Evolutionary conservation across 2,888 invertebrate genomes (phyloP), one percentile per base, ranked within the genome.

Genomic region (Boloria selene): DNA sequence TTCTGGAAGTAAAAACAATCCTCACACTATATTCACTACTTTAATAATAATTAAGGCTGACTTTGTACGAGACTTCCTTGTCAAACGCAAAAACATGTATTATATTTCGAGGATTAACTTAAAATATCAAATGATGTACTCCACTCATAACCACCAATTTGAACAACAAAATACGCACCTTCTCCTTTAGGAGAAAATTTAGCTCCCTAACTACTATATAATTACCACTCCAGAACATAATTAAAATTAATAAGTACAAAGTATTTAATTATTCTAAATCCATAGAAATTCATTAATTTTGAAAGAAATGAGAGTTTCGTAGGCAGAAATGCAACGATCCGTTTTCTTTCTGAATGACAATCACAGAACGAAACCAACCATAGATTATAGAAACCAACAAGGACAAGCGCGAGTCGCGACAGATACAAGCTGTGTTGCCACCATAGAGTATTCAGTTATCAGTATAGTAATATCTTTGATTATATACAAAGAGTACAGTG

Each of bases 191-290:
- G 78, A 96, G 93, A 76, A 94, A 94, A 85, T 96, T 96, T 83
- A 97, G 94, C 87, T 95, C 95, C 77, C 95, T 94, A 75, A 95
- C 94, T 74, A 93, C 93, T 80, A 94, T 93, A 85, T 94, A 94
- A 90, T 96, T 96, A 83, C 94, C 95, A 84, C 95, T 95, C 96
- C 96, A 97, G 94, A 96, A 97, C 97, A 97, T 96, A 86, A 88
- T 93, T 87, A 84, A 85, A 87, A 86, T 83, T 84, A 87, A 85
- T 86, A 87, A 84, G 85, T 86, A 86, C 84, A 81, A 82, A 73
- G 75, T 75, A 70, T 79, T 73, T 79, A 79, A 77, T 84, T 87
- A 87, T 71, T 81, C 79, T 86, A 86, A 80, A 89, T 88, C 90
- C 90, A 90, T 90, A 88, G 81, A 89, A 90, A 87, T 81, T 76